A percentile compares a stretch with the other conserved stretches of the same genome.
These are phyloP conservation scores for Drosophila orosa DNA, from an alignment of 1,140 invertebrate species.

Conservation along the genomic window DNA sequence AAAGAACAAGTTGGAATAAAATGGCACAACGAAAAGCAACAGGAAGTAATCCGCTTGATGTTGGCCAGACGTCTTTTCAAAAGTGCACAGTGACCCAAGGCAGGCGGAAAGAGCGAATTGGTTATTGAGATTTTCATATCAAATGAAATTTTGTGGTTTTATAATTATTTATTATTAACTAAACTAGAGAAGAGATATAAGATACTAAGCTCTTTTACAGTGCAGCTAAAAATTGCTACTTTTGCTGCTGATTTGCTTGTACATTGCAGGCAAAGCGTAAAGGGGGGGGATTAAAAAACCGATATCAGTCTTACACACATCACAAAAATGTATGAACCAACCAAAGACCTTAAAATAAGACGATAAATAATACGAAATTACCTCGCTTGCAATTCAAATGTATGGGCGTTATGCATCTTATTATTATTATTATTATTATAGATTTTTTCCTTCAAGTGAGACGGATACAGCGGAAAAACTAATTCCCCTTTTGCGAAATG, in stretches of 20 bases:
- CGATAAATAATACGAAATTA: too few species aligned
- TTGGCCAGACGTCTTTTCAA: conserved; percentile 27
- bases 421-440: too few species aligned
- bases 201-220: not conserved
- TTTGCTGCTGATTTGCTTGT: not conserved
- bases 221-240: not conserved
- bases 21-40: conserved; percentile 64
- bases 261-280: not conserved
- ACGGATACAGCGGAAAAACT: too few species aligned
- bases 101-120: not conserved
- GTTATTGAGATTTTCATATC: not conserved
- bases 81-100: conserved; percentile 28
- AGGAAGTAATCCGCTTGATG: conserved; percentile 60
- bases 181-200: not conserved
- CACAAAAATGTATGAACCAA: too few species aligned
- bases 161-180: not conserved
- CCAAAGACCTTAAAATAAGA: too few species aligned
- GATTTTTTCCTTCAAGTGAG: too few species aligned
- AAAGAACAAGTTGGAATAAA: conserved; percentile 32
- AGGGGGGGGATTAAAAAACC: too few species aligned
- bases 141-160: not conserved
- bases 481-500: too few species aligned
- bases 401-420: too few species aligned
- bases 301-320: too few species aligned
- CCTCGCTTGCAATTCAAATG: too few species aligned